Conservation (phyloP, 2,888 invertebrate species). For the Didymodactylos carnosus region DNA sequence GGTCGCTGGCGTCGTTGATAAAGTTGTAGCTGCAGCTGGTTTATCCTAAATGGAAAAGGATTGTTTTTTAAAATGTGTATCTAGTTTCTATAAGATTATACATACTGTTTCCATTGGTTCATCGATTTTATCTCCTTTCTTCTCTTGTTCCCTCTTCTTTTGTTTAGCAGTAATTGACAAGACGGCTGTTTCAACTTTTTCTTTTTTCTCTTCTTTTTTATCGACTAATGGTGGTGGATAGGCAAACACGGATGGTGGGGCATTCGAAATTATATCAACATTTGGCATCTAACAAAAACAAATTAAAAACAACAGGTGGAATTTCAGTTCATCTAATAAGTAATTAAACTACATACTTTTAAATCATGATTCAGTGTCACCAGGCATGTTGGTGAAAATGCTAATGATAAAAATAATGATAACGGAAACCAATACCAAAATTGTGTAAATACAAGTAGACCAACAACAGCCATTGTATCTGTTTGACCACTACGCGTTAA, state of each 20-base stretch:
- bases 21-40: neutral
- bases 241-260: slow-evolving; percentile 78
- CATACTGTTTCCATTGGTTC: slow-evolving; percentile 64
- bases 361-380: slow-evolving; percentile 81
- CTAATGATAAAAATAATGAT: slow-evolving; percentile 76
- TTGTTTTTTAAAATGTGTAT: neutral
- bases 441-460: slow-evolving; percentile 86
- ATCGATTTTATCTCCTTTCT: slow-evolving; percentile 59
- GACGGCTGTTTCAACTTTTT: slow-evolving; percentile 91
- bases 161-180: slow-evolving; percentile 33
- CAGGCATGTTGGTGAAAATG: slow-evolving; percentile 83
- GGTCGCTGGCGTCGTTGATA: neutral
- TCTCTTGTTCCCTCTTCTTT: slow-evolving; percentile 17
- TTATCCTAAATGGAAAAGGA: neutral
- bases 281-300: slow-evolving; percentile 41
- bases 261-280: slow-evolving; percentile 69
- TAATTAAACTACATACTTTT: slow-evolving; percentile 38
- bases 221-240: slow-evolving; percentile 92
- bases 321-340: slow-evolving; percentile 21
- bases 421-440: slow-evolving; percentile 99
- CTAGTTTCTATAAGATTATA: neutral
- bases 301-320: slow-evolving; percentile 5
- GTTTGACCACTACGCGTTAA: slow-evolving; percentile 90
- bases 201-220: slow-evolving; percentile 87
- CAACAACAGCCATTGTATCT: slow-evolving; percentile 61